Percentiles rank a stretch among this genome's conserved stretches.
phyloP scores from a whole-genome alignment of 2,113 vertebrate genomes.

The Hypanus sabinus region DNA sequence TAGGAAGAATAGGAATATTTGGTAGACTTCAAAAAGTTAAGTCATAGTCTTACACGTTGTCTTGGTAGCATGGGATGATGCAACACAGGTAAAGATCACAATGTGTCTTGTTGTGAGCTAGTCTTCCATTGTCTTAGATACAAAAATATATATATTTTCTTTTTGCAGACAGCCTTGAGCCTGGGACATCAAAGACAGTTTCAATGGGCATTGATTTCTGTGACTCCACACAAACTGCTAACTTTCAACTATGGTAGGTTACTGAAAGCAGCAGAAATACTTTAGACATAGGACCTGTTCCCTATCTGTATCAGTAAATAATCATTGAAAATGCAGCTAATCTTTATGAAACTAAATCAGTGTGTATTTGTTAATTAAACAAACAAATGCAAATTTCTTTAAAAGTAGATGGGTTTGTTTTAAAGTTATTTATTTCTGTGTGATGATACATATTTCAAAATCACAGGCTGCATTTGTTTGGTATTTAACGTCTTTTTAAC shows the following conservation, averaged over 20 bases:
- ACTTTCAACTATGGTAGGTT: conserved; percentile 90
- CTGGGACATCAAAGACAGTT: conserved; percentile 71
- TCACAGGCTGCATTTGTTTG: background rate
- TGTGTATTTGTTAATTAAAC: background rate
- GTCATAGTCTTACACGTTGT: background rate
- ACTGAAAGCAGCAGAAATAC: background rate
- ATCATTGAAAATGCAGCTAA: background rate
- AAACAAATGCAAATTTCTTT: background rate
- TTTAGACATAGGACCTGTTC: too few relatives aligned
- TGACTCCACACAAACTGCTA: conserved; percentile 87
- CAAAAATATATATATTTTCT: conserved; percentile 14
- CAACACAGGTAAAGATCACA: background rate
- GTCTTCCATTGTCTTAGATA: background rate
- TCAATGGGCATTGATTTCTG: conserved; percentile 91
- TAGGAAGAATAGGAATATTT: background rate
- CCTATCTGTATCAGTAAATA: background rate
- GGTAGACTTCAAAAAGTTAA: background rate
- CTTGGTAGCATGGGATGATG: background rate
- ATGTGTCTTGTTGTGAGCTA: background rate
- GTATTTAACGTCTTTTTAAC: background rate
- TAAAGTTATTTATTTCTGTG: background rate
- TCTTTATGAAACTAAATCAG: background rate
- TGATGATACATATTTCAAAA: background rate
- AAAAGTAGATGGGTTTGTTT: background rate
- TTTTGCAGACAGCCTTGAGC: conserved; percentile 74